A percentile compares a stretch with the other conserved stretches of the same genome.
Evolutionary conservation across 2,888 invertebrate species (phyloP).

Genomic region (Eilema griseolum): DNA sequence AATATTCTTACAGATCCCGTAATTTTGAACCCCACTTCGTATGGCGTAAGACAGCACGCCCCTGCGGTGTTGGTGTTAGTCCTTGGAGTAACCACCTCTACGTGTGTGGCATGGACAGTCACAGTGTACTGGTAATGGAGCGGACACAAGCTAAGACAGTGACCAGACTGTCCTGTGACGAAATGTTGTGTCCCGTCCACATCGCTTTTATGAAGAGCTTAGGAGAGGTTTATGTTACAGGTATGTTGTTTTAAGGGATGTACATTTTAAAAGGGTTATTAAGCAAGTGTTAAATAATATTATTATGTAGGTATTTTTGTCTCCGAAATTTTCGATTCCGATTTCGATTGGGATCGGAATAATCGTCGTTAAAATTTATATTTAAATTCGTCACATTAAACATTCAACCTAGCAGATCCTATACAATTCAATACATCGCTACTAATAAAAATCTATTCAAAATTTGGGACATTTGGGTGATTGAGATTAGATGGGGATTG

Average conservation of each 20-base stretch:
- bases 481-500: too few species aligned
- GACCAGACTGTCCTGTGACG: constrained; percentile 81
- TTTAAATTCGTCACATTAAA: too few species aligned
- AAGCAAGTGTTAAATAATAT: too few species aligned
- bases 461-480: too few species aligned
- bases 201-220: constrained; percentile 86
- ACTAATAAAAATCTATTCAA: too few species aligned
- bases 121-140: constrained; percentile 85
- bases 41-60: constrained; percentile 88
- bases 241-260: constrained; percentile 54
- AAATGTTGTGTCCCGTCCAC: constrained; percentile 89
- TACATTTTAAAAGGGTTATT: too few species aligned
- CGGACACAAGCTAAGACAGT: constrained; percentile 83
- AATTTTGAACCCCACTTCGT: constrained; percentile 85
- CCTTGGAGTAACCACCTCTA: constrained; percentile 88
- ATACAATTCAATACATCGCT: too few species aligned
- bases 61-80: constrained; percentile 89
- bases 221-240: constrained; percentile 88
- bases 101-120: constrained; percentile 90
- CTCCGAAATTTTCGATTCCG: too few species aligned
- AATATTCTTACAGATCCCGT: constrained; percentile 70
- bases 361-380: too few species aligned
- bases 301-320: too few species aligned
- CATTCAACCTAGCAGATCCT: too few species aligned
- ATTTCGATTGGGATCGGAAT: too few species aligned